Percentiles rank a stretch among this genome's conserved stretches.
Conservation (phyloP, 2,888 invertebrate genomes). For the Alloscopus bannaensis region DNA sequence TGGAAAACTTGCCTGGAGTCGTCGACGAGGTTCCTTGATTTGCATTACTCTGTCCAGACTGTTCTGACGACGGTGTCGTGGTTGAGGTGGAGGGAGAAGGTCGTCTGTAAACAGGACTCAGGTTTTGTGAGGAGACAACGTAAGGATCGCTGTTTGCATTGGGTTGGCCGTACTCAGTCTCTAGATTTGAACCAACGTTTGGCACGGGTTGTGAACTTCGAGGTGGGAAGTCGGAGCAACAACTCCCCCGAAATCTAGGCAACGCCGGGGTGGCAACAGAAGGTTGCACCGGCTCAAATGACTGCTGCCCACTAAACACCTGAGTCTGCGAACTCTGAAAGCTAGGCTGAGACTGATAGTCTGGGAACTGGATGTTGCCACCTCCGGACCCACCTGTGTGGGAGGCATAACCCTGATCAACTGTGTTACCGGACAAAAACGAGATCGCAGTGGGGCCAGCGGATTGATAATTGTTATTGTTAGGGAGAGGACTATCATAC, state of each 20-base stretch:
- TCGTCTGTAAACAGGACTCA: slow-evolving; percentile 66
- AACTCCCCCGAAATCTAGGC: slow-evolving; percentile 68
- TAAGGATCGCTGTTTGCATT: slow-evolving; percentile 60
- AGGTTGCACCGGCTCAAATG: slow-evolving; percentile 51
- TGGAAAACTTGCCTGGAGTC: slow-evolving; percentile 52
- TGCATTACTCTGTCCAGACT: slow-evolving; percentile 61
- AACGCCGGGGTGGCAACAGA: slow-evolving; percentile 48
- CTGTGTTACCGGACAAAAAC: slow-evolving; percentile 53
- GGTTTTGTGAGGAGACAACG: slow-evolving; percentile 64
- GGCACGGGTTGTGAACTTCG: slow-evolving; percentile 59
- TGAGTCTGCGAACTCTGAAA: slow-evolving; percentile 47
- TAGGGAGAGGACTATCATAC: slow-evolving; percentile 37
- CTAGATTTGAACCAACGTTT: slow-evolving; percentile 47
- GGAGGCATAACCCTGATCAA: slow-evolving; percentile 48
- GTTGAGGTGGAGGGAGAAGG: slow-evolving; percentile 38
- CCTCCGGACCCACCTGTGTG: slow-evolving; percentile 33
- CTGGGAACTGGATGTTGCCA: slow-evolving; percentile 9
- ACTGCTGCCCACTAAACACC: slow-evolving; percentile 30
- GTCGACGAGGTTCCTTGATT: slow-evolving; percentile 39
- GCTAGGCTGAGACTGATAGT: slow-evolving; percentile 45
- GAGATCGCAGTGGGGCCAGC: slow-evolving; percentile 43
- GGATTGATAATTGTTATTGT: slow-evolving; percentile 23
- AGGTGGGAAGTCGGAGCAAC: slow-evolving; percentile 62
- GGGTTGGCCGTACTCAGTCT: slow-evolving; percentile 68
- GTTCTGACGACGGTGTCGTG: slow-evolving; percentile 28